These are phyloP conservation scores for Calidris pygmaea DNA, from an alignment of 2,113 vertebrate genomes.

Conservation along the genomic window DNA sequence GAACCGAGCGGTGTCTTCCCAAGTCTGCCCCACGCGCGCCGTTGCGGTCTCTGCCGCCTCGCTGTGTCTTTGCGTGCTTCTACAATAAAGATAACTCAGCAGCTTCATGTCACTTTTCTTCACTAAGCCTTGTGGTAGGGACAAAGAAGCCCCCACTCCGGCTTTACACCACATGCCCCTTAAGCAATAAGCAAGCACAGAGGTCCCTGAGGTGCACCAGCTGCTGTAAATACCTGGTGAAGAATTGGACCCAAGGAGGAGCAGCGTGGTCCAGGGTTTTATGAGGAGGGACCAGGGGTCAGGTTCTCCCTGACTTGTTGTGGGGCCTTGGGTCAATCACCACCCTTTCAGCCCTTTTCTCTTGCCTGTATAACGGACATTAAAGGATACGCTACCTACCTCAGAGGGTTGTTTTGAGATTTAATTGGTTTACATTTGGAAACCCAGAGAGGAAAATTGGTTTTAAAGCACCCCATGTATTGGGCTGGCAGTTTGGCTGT, in stretches of 20 bases:
- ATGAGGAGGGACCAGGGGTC: background rate
- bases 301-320: background rate
- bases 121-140: background rate
- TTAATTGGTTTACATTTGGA: constrained; percentile 2
- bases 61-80: constrained; percentile 17
- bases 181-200: background rate
- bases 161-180: rapidly evolving
- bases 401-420: constrained; percentile 49
- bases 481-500: background rate
- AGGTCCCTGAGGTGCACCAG: background rate
- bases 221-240: background rate
- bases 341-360: background rate
- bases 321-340: background rate
- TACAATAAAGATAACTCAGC: constrained; percentile 62
- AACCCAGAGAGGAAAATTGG: background rate
- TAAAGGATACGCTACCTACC: constrained; percentile 46
- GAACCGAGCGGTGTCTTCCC: background rate
- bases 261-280: background rate
- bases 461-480: background rate
- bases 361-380: background rate
- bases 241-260: background rate
- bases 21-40: background rate
- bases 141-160: background rate
- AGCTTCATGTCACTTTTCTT: constrained; percentile 39
- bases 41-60: background rate